Conservation (phyloP, 1,140 invertebrate genomes). For the Panagrolaimus sp. region DNA sequence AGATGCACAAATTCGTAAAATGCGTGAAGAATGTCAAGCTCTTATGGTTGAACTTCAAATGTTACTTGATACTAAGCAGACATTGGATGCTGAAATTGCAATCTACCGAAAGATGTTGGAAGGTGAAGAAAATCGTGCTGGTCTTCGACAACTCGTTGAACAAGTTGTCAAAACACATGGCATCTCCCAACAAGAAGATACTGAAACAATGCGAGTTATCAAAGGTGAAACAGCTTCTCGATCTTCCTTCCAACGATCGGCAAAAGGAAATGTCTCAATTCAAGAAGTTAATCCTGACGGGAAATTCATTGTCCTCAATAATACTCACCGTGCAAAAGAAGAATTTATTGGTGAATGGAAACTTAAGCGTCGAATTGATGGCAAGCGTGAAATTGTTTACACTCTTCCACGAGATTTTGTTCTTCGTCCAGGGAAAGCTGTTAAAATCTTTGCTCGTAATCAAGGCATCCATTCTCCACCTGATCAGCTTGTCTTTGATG, state of each 20-base stretch:
- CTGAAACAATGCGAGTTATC: constrained; percentile 58
- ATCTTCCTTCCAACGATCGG: constrained; percentile 62
- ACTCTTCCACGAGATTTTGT: constrained; percentile 51
- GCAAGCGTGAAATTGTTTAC: constrained; percentile 55
- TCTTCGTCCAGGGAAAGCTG: constrained; percentile 44
- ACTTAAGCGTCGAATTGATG: constrained; percentile 53
- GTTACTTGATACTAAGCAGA: constrained; percentile 60
- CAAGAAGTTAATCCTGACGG: constrained; percentile 58
- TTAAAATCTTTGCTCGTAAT: constrained; percentile 34
- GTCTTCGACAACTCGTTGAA: constrained; percentile 47
- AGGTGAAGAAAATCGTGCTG: constrained; percentile 48
- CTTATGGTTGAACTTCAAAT: constrained; percentile 60
- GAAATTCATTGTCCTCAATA: constrained; percentile 54
- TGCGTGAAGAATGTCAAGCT: constrained; percentile 58
- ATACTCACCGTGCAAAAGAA: constrained; percentile 56
- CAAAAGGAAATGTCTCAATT: constrained; percentile 60
- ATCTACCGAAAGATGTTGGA: constrained; percentile 54
- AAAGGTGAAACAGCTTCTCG: constrained; percentile 62
- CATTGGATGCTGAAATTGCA: constrained; percentile 49
- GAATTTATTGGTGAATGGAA: constrained; percentile 56
- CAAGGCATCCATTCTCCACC: constrained; percentile 21
- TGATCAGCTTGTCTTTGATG: constrained; percentile 55
- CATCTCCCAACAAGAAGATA: constrained; percentile 25
- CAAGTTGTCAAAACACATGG: constrained; percentile 45
- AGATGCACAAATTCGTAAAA: constrained; percentile 57